These are phyloP conservation scores for Sesia apiformis DNA, from an alignment of 2,888 invertebrate species.

Conservation along the genomic window DNA sequence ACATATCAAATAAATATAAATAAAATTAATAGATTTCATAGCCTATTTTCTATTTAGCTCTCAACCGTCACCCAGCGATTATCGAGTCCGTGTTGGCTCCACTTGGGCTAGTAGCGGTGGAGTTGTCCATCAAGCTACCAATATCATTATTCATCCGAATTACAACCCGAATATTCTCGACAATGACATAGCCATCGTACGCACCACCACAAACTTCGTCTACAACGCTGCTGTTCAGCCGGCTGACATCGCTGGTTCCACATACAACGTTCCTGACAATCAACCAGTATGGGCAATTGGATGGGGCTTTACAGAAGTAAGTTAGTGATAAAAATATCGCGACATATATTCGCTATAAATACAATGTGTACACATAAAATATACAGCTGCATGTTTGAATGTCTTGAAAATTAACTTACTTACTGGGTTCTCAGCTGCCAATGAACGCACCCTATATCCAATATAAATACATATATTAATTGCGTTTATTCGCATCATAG, in stretches of 20 bases:
- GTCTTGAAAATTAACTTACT: too few relatives aligned
- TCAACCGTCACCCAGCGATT: constrained; percentile 6
- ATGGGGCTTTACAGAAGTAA: constrained; percentile 34
- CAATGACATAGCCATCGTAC: constrained; percentile 44
- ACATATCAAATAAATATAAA: too few relatives aligned
- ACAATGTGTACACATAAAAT: too few relatives aligned
- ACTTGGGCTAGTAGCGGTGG: constrained; percentile 30
- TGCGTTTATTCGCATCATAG: too few relatives aligned
- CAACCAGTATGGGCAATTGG: constrained; percentile 45
- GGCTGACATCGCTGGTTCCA: constrained; percentile 25
- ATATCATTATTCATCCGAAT: constrained; percentile 26
- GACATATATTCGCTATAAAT: too few relatives aligned
- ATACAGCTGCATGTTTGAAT: too few relatives aligned
- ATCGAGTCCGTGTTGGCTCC: constrained; percentile 36
- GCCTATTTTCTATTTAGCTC: too few relatives aligned
- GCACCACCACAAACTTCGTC: constrained; percentile 17
- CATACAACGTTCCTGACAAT: constrained; percentile 29
- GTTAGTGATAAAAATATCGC: too few relatives aligned
- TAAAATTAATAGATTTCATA: neutral
- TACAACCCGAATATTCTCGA: constrained; percentile 25
- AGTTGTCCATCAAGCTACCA: constrained; percentile 12
- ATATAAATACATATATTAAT: too few relatives aligned
- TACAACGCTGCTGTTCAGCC: constrained; percentile 19
- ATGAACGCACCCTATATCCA: too few relatives aligned
- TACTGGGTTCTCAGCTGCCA: too few relatives aligned